Percentiles rank a stretch among this genome's conserved stretches.
phyloP scores from a whole-genome alignment of 2,888 invertebrate species.

The Erpobdella octoculata region DNA sequence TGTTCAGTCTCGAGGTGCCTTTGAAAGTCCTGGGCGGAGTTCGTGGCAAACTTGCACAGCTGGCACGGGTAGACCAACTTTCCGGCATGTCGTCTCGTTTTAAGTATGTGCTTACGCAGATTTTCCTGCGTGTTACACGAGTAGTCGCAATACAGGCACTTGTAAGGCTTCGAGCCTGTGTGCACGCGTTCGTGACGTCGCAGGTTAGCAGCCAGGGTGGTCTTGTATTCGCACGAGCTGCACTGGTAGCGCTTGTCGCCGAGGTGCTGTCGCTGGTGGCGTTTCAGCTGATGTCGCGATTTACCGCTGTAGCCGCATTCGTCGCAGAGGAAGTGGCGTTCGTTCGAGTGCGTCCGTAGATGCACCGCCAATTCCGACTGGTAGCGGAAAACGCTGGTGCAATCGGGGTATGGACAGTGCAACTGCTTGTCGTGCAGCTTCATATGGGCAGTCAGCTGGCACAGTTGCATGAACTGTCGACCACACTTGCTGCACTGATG shows the following conservation, averaged over 20 bases:
- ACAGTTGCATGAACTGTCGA: slow-evolving; percentile 64
- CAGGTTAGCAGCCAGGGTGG: slow-evolving; percentile 47
- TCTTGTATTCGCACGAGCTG: slow-evolving; percentile 50
- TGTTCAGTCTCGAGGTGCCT: slow-evolving; percentile 54
- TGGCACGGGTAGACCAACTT: slow-evolving; percentile 71
- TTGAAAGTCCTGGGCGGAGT: slow-evolving; percentile 64
- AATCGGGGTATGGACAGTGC: slow-evolving; percentile 68
- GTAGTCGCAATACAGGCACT: slow-evolving; percentile 62
- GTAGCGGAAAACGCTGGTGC: slow-evolving; percentile 67
- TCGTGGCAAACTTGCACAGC: slow-evolving; percentile 59
- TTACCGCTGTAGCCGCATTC: slow-evolving; percentile 69
- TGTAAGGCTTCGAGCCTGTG: slow-evolving; percentile 50
- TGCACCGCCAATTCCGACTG: slow-evolving; percentile 62
- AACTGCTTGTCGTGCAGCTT: slow-evolving; percentile 59
- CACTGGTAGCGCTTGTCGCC: slow-evolving; percentile 49
- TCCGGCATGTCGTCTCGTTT: slow-evolving; percentile 70
- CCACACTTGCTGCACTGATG: slow-evolving; percentile 74
- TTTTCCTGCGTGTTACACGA: slow-evolving; percentile 65
- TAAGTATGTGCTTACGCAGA: slow-evolving; percentile 74
- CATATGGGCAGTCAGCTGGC: slow-evolving; percentile 54
- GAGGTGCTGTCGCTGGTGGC: slow-evolving; percentile 48
- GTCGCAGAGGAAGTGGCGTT: slow-evolving; percentile 71
- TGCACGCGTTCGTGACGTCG: slow-evolving; percentile 51
- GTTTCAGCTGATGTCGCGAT: slow-evolving; percentile 45
- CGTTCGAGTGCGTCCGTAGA: slow-evolving; percentile 73